Base-by-base conservation (phyloP, 2,888 invertebrate genomes). In the Coelinius sp. region DNA sequence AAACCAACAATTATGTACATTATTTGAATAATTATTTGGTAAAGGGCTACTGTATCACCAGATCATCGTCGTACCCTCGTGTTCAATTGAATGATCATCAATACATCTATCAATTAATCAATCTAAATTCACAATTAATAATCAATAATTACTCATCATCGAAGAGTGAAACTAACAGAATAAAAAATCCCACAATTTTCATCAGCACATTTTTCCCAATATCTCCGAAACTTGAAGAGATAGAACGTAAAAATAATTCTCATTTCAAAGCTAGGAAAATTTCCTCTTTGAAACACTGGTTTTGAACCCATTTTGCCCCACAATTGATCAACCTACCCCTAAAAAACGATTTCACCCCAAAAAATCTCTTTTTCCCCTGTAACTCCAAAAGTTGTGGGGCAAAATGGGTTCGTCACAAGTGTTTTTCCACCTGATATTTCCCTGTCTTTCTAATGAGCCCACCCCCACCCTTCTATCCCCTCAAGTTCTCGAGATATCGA, bases 21-120 rank as follows among this genome's bases (percentile, higher is more conserved):
- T 86, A 86, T 83, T 86, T 83, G 82, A 27, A 81, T 75, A 81
- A 80, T 78, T 82, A 20, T 49, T 82, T 79, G 79, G 81, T 78
- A 81, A 84, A 85, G 82, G 82, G 82, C 83, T 82, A 79, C 84
- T 83, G 84, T 82, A 85, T 85, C 85, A 80, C 81, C 84, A 81
- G 80, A 76, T 82, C 80, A 81, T 82, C 81, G 79, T 78, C 79
- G 83, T 81, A 83, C 81, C 76, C 76, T 76, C 72, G 80, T 81
- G 81, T 84, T 83, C 82, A 82, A 81, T 82, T 74, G 77, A 76
- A 82, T 78, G 73, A 77, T 80, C 79, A 79, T 78, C 75, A 73
- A 79, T 77, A 75, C 79, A 44, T 69, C n/a, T 41, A 41, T 52
- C 24, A 8, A 52, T 52, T 22, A 10, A 24, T 24, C 24, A 1